phyloP scores from a whole-genome alignment of 2,888 invertebrate genomes.

The Pyrrhia umbra region DNA sequence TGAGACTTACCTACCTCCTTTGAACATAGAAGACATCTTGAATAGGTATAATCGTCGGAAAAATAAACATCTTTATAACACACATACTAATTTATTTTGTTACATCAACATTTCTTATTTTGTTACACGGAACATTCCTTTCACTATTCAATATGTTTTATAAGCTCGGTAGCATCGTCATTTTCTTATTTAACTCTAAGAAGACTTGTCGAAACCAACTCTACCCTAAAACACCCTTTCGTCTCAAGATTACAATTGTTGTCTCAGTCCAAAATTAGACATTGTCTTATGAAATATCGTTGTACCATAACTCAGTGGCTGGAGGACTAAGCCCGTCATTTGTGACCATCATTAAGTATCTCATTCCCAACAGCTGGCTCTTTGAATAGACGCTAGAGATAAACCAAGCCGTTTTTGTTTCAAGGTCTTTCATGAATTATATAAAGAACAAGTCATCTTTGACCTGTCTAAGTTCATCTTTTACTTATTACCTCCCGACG shows the following conservation, averaged over 20 bases:
- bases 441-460: conserved; percentile 22
- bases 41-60: conserved; percentile 15
- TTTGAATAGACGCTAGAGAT: conserved; percentile 49
- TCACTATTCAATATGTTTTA: background rate
- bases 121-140: background rate
- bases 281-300: conserved; percentile 37
- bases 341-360: conserved; percentile 53
- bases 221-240: conserved; percentile 11
- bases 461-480: conserved; percentile 5
- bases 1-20: background rate
- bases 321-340: conserved; percentile 36
- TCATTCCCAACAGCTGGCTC: conserved; percentile 59
- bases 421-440: conserved; percentile 46
- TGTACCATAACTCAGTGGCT: conserved; percentile 25
- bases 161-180: background rate
- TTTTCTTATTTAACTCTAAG: too few species aligned
- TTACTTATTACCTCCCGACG: conserved; percentile 1
- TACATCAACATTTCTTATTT: too few species aligned
- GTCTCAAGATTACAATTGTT: conserved; percentile 12
- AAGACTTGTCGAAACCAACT: background rate
- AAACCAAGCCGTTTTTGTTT: conserved; percentile 48
- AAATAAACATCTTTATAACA: conserved; percentile 13
- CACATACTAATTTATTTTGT: too few species aligned
- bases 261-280: conserved; percentile 38
- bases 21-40: background rate